Percentiles rank a stretch among this genome's conserved stretches.
Evolutionary conservation across 1,140 invertebrate species (phyloP).

Genomic region (Sinella curviseta): DNA sequence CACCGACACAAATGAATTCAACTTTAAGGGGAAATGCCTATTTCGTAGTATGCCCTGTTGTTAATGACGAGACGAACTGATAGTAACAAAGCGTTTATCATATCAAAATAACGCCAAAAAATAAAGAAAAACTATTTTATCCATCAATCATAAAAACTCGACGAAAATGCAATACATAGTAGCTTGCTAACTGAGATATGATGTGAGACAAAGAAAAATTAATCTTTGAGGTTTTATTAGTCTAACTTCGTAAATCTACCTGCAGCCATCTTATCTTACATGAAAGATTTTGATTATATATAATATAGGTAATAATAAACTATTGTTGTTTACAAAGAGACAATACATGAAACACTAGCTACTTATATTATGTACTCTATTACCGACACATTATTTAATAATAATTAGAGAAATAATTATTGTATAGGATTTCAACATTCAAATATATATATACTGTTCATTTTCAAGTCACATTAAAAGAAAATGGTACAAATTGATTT

Average conservation of each 20-base stretch:
- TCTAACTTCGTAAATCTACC: slow-evolving; percentile 21
- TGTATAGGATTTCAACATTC: slow-evolving; percentile 13
- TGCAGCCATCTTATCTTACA: background rate
- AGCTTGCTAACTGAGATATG: background rate
- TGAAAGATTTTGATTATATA: background rate
- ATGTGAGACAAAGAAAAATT: background rate
- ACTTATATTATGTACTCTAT: background rate
- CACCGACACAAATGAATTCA: no score
- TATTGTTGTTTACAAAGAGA: slow-evolving; percentile 10
- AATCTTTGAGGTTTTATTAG: slow-evolving; percentile 6
- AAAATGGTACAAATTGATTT: slow-evolving; percentile 21
- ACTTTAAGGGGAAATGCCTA: no score
- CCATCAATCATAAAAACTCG: no score
- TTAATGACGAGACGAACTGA: no score
- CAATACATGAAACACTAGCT: slow-evolving; percentile 22
- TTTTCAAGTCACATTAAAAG: slow-evolving; percentile 26
- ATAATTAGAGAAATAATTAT: slow-evolving; percentile 6
- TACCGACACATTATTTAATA: background rate
- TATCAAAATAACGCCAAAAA: no score
- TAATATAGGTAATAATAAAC: background rate
- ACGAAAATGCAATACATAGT: background rate
- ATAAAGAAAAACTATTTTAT: no score
- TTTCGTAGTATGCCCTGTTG: no score
- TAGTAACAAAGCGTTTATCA: no score
- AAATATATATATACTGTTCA: slow-evolving; percentile 22